These are phyloP conservation scores for Hofmannophila pseudospretella DNA, from an alignment of 2,888 invertebrate genomes.

Conservation along the genomic window DNA sequence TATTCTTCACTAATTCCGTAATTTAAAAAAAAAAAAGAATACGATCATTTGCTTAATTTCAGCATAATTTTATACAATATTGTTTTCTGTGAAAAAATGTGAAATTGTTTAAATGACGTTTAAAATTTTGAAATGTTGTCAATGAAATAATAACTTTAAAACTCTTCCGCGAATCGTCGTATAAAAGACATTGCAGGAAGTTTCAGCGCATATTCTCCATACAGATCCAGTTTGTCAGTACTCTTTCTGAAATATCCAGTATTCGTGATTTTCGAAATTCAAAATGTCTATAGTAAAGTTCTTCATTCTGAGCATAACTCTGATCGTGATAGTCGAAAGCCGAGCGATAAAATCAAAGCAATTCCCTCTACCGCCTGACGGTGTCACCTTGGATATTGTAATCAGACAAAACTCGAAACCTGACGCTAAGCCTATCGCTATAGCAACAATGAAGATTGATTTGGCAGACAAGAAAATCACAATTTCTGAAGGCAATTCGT, in stretches of 20 bases:
- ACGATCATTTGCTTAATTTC: no score
- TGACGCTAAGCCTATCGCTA: slow-evolving; percentile 3
- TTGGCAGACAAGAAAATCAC: slow-evolving; percentile 8
- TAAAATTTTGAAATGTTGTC: no score
- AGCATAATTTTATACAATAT: no score
- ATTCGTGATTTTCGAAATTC: slow-evolving; percentile 1
- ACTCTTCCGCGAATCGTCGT: no score
- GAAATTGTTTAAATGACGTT: no score
- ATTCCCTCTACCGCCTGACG: slow-evolving; percentile 20
- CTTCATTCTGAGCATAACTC: slow-evolving; percentile 18
- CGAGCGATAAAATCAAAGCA: slow-evolving; percentile 14
- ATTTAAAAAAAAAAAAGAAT: no score
- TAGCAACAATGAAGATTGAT: slow-evolving; percentile 18
- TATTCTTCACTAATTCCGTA: no score
- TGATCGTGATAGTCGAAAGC: slow-evolving; percentile 20
- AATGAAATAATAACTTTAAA: no score
- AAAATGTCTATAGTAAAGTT: slow-evolving; percentile 18
- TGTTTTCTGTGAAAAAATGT: no score
- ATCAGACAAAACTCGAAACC: slow-evolving; percentile 17
- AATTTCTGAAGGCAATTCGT: not conserved
- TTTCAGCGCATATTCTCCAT: no score
- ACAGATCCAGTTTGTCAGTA: not conserved
- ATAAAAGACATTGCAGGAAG: no score
- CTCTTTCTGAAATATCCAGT: no score
- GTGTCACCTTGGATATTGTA: slow-evolving; percentile 20